Conservation (phyloP, 2,113 vertebrate species). For the Antigone vipio region DNA sequence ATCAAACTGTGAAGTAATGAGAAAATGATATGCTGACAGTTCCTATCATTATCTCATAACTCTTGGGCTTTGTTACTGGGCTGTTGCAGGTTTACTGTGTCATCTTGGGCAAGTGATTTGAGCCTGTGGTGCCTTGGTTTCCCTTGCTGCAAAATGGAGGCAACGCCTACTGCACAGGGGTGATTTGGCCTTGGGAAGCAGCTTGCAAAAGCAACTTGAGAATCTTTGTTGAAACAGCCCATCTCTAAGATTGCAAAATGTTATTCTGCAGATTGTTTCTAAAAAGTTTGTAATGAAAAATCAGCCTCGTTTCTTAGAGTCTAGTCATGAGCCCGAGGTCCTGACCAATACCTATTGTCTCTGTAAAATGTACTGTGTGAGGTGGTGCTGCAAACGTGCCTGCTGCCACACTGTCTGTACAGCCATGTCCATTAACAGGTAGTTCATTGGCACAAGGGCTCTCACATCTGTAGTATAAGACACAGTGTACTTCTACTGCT, state of each 20-base stretch:
- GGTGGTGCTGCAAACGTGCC: background rate
- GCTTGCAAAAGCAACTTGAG: background rate
- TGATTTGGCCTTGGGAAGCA: background rate
- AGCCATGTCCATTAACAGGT: background rate
- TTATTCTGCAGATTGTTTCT: background rate
- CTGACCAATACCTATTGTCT: background rate
- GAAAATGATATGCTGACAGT: background rate
- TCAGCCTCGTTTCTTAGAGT: background rate
- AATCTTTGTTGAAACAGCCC: background rate
- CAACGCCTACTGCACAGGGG: background rate
- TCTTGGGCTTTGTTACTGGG: background rate
- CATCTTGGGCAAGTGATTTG: background rate
- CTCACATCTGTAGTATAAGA: background rate
- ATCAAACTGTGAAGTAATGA: conserved; percentile 24
- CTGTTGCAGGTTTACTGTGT: background rate
- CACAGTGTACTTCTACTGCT: background rate
- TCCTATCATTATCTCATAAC: background rate
- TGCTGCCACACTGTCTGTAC: background rate
- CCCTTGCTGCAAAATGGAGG: background rate
- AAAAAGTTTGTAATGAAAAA: background rate
- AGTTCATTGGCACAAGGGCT: background rate
- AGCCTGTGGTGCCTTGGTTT: background rate
- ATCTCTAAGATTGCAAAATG: background rate
- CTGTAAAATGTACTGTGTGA: background rate
- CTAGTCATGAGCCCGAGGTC: background rate